These are phyloP conservation scores for Aphaenogaster floridana DNA, from an alignment of 1,140 invertebrate species.

Conservation along the genomic window DNA sequence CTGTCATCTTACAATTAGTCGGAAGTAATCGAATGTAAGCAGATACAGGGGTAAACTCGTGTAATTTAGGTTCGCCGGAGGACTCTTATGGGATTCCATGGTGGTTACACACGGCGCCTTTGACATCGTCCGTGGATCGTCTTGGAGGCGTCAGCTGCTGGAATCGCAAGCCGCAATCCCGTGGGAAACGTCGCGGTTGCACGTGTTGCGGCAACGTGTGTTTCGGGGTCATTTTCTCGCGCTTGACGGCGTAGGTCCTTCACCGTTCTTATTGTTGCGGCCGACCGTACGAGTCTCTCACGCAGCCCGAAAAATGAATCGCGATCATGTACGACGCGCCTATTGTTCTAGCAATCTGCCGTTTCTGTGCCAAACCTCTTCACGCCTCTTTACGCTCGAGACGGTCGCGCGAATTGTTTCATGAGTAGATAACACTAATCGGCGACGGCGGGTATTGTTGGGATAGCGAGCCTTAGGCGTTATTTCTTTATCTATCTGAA, in stretches of 20 bases:
- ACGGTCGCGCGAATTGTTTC: slow-evolving; percentile 23
- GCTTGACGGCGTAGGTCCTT: background rate
- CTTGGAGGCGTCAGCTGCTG: slow-evolving; percentile 11
- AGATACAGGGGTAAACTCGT: slow-evolving; percentile 6
- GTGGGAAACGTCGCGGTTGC: slow-evolving; percentile 18
- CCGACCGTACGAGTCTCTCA: slow-evolving; percentile 21
- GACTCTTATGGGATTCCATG: slow-evolving; percentile 62
- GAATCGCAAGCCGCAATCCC: slow-evolving; percentile 37
- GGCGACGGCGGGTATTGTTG: background rate
- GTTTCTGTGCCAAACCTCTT: slow-evolving; percentile 27
- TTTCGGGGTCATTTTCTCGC: slow-evolving; percentile 11
- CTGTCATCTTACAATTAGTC: background rate
- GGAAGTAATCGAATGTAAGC: background rate
- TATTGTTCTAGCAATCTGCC: slow-evolving; percentile 13
- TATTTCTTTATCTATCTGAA: background rate
- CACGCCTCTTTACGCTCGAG: background rate
- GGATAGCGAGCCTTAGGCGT: background rate
- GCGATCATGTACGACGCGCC: background rate
- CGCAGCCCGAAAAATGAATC: slow-evolving; percentile 31
- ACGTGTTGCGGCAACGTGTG: background rate
- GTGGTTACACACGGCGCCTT: slow-evolving; percentile 8
- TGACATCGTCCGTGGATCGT: slow-evolving; percentile 11
- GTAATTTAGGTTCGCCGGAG: slow-evolving; percentile 65
- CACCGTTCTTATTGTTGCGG: slow-evolving; percentile 24
- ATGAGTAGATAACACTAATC: slow-evolving; percentile 1